These are phyloP conservation scores for Sympetrum striolatum DNA, from an alignment of 2,888 invertebrate genomes.

Conservation along the genomic window DNA sequence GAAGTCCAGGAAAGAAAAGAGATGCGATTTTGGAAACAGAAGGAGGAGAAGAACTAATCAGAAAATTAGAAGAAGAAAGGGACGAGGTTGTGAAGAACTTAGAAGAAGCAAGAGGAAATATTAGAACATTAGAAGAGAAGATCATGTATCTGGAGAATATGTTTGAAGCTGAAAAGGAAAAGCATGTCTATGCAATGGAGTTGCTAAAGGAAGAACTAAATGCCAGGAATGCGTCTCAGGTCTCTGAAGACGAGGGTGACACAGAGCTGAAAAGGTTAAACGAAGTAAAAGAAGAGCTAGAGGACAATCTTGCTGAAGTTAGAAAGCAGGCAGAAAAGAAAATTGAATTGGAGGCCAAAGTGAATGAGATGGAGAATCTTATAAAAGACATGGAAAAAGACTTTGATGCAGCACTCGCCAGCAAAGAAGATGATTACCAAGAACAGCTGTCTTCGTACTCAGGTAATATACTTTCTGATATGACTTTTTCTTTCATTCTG, in stretches of 20 bases:
- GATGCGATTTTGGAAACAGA: background rate
- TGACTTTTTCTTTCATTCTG: too few species aligned
- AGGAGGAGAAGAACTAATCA: too few species aligned
- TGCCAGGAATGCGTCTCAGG: background rate
- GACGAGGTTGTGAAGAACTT: background rate
- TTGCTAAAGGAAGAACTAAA: background rate
- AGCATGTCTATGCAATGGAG: background rate
- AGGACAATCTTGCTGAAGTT: constrained; percentile 46
- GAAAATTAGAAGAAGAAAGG: background rate
- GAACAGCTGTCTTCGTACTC: constrained; percentile 29
- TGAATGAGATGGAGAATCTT: constrained; percentile 29
- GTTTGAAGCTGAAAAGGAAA: background rate
- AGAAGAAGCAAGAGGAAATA: background rate
- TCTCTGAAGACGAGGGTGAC: background rate
- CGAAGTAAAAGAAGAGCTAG: background rate
- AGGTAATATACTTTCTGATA: background rate
- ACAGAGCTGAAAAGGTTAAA: constrained; percentile 26
- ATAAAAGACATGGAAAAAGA: constrained; percentile 36
- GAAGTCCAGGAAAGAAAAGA: background rate
- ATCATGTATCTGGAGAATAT: background rate
- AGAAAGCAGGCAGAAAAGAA: constrained; percentile 31
- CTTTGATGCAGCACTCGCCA: constrained; percentile 47
- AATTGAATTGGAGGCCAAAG: constrained; percentile 46
- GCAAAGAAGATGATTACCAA: constrained; percentile 47
- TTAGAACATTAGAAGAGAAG: background rate